Base-by-base conservation (phyloP, 64 coral and sea anemone species). In the Actinia tenebrosa region DNA sequence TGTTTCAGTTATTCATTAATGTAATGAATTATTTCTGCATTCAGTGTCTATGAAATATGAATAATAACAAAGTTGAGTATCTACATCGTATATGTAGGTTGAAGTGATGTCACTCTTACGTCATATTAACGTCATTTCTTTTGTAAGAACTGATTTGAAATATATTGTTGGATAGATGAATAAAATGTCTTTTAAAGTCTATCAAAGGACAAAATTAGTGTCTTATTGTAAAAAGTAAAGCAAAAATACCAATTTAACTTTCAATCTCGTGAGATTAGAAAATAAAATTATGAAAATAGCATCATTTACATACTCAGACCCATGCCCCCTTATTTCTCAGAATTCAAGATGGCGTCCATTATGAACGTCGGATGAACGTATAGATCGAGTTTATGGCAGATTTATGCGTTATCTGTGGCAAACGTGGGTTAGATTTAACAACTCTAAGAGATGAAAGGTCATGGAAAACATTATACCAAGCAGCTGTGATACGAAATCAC, bases 391-490 rank as follows among this genome's bases (percentile, higher is more conserved):
- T 72, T 72, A 72, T 72, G 68, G 68, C 26, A 23, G 78, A 80
- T 80, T 19, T 53, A 19, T 80, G 78, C 20, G 15, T 3, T 80
- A 80, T 80, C 4, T 80, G 78, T 53, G 47, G 16, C 44, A 46
- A 79, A 43, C 6, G 45, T 37, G 77, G 77, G 19, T 37, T 44
- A 44, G 30, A 46, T 79, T 20, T 84, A 60, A 53, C 71, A 22
- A 69, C 88, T 10, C 88, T 79, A 26, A 84, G 75, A 93, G 87
- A 93, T 8, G 27, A 62, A 37, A 78, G 66, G 83, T 91, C 83
- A 1, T 86, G 83, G 89, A 45, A 23, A 58, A 90, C 83, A 8
- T 20, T 91, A 62, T 86, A 91, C 84, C 27, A 56, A 79, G 83
- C 83, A 61, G 83, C 52, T 14, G 13, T 56, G 54, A 86, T 80